These are phyloP conservation scores for Nineta flava DNA, from an alignment of 2,888 invertebrate genomes.

Conservation along the genomic window DNA sequence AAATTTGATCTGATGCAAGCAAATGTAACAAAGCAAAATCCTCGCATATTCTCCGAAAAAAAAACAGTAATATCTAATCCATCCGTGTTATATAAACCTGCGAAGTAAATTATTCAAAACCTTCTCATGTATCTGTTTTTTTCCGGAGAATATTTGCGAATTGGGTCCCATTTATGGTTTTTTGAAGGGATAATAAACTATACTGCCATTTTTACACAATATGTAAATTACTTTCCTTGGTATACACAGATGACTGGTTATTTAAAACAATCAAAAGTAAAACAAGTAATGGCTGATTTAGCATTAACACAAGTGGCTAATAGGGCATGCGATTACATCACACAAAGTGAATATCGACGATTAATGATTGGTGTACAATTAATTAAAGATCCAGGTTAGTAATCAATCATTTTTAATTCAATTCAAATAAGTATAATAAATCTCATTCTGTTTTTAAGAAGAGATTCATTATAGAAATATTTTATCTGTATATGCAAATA, in stretches of 20 bases:
- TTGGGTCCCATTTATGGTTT: too few species aligned
- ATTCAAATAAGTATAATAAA: background rate
- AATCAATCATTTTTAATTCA: background rate
- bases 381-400: conserved; percentile 77
- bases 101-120: too few species aligned
- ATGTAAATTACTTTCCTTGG: background rate
- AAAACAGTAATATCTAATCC: too few species aligned
- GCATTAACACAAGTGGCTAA: conserved; percentile 83
- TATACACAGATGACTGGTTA: conserved; percentile 47
- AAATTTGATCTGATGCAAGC: too few species aligned
- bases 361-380: conserved; percentile 84
- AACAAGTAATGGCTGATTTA: conserved; percentile 83
- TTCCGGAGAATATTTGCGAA: too few species aligned
- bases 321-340: conserved; percentile 66
- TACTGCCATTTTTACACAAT: too few species aligned
- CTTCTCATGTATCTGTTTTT: too few species aligned
- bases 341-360: conserved; percentile 77
- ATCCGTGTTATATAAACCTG: too few species aligned
- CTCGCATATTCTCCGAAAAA: too few species aligned
- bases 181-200: too few species aligned
- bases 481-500: background rate
- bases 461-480: background rate
- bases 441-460: background rate
- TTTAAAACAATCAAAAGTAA: conserved; percentile 69
- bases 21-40: too few species aligned